phyloP scores from a whole-genome alignment of 2,113 vertebrate genomes.

The Pterocles orientalis region DNA sequence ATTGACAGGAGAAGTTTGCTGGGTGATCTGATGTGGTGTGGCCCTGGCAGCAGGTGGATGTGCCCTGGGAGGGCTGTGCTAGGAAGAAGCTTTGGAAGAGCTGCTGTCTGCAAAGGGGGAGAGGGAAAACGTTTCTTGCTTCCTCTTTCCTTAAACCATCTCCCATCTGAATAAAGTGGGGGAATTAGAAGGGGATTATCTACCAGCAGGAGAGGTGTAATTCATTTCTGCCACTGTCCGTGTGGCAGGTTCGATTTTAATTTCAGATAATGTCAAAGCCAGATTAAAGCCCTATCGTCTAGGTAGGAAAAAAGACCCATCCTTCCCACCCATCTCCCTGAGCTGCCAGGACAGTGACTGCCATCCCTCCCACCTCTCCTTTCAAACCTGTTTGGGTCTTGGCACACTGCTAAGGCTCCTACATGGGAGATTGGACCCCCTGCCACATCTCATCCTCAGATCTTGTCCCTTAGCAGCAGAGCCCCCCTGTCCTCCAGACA shows the following conservation, averaged over 20 bases:
- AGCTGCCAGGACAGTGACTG: not conserved
- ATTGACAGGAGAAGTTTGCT: accelerated
- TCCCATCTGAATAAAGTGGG: slow-evolving; percentile 46
- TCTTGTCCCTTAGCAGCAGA: not conserved
- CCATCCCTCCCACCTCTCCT: not conserved
- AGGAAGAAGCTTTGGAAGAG: not conserved
- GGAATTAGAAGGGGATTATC: slow-evolving; percentile 62
- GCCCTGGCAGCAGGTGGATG: not conserved
- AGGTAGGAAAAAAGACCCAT: not conserved
- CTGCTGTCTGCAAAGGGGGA: not conserved
- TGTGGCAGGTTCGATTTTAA: slow-evolving; percentile 77
- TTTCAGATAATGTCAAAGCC: slow-evolving; percentile 78
- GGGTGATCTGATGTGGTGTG: not conserved
- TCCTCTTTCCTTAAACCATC: not conserved
- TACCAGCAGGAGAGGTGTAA: slow-evolving; percentile 32
- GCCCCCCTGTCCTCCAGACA: not conserved
- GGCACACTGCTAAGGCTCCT: not conserved
- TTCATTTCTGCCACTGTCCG: slow-evolving; percentile 64
- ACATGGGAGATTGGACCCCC: accelerated
- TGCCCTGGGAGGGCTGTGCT: not conserved
- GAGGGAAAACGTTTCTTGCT: not conserved
- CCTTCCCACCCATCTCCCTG: not conserved
- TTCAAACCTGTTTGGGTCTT: not conserved
- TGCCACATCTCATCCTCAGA: not conserved
- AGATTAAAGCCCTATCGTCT: slow-evolving; percentile 51